Percentiles rank a stretch among this genome's conserved stretches.
Conservation (phyloP, 2,888 invertebrate species). For the Morpho deidamia region DNA sequence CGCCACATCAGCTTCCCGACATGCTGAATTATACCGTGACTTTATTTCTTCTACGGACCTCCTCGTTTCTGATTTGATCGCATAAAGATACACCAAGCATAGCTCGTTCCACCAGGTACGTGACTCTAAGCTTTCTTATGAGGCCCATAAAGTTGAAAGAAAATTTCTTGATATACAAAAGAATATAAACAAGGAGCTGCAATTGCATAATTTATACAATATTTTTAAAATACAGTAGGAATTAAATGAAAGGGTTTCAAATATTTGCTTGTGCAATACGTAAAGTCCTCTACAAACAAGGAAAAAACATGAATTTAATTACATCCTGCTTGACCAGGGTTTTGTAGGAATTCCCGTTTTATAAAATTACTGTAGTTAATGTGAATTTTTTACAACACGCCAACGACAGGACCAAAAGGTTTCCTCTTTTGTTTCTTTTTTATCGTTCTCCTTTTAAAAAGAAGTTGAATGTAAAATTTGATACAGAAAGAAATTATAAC, state of each 20-base stretch:
- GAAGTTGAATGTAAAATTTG: not conserved
- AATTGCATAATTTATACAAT: no score
- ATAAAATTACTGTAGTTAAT: constrained; percentile 9
- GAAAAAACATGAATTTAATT: constrained; percentile 46
- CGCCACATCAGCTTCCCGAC: no score
- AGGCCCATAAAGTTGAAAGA: no score
- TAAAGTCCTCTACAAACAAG: constrained; percentile 51
- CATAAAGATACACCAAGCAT: no score
- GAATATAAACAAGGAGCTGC: no score
- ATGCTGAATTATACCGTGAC: no score
- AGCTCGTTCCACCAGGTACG: no score
- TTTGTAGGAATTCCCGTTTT: constrained; percentile 12
- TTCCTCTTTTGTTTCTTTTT: not conserved
- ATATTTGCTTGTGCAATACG: constrained; percentile 30
- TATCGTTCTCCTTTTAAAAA: not conserved
- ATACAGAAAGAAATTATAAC: not conserved
- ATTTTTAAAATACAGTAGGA: not conserved
- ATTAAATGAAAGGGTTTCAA: not conserved
- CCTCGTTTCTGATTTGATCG: no score
- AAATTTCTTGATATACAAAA: no score
- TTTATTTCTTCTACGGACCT: no score
- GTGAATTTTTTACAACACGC: constrained; percentile 2
- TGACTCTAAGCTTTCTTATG: no score
- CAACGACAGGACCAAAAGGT: not conserved
- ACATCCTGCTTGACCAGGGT: constrained; percentile 32